Evolutionary conservation across 2,113 vertebrate species (phyloP).

Genomic region (Brevimyrus niger): DNA sequence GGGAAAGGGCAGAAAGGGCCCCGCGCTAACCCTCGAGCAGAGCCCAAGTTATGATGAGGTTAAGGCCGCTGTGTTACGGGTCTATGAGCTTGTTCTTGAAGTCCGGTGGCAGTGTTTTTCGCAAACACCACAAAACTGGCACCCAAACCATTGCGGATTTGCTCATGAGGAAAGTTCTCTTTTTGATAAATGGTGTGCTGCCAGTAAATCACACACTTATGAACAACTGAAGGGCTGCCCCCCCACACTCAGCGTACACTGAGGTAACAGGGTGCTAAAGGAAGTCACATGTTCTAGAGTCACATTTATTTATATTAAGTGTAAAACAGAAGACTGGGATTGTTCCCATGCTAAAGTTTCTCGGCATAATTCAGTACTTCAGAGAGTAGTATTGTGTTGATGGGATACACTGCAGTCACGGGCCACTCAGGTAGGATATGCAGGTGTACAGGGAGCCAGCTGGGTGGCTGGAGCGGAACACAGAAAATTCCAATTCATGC

Average conservation of each 20-base stretch:
- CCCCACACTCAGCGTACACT: background rate
- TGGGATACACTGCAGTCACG: background rate
- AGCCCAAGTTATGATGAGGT: background rate
- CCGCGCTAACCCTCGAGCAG: too few relatives aligned
- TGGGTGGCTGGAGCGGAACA: too few relatives aligned
- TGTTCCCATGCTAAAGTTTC: background rate
- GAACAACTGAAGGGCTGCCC: too few relatives aligned
- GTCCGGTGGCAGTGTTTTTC: background rate
- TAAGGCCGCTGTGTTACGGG: background rate
- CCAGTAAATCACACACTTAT: background rate
- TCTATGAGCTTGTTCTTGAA: background rate
- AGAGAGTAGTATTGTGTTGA: background rate
- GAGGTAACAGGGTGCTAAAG: background rate
- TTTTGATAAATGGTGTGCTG: background rate
- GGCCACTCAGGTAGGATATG: background rate
- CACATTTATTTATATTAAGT: background rate
- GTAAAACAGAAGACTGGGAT: background rate
- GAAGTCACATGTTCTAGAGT: background rate
- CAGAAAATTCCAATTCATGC: background rate
- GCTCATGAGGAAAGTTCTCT: background rate
- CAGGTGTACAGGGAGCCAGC: background rate
- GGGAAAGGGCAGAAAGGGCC: background rate
- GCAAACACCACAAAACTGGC: background rate
- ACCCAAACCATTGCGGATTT: background rate
- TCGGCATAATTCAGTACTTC: background rate